phyloP scores from a whole-genome alignment of 2,113 vertebrate genomes.

The Manacus vitellinus region DNA sequence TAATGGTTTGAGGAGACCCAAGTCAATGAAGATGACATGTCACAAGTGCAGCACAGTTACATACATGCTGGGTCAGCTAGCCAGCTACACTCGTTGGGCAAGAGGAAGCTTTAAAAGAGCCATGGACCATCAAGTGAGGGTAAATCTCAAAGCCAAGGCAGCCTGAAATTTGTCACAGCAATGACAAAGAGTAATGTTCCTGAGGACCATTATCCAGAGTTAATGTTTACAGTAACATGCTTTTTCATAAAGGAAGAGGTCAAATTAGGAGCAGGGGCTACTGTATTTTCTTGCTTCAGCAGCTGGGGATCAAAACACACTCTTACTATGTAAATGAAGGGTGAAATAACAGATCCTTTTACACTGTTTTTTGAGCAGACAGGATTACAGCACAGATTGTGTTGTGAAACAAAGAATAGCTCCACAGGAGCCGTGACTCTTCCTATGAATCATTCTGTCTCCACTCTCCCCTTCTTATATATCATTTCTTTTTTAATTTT shows the following conservation, averaged over 20 bases:
- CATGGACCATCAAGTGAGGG: neutral
- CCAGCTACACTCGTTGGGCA: neutral
- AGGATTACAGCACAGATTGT: slow-evolving; percentile 15
- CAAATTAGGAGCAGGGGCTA: neutral
- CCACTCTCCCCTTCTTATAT: neutral
- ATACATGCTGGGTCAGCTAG: neutral
- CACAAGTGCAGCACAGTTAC: neutral
- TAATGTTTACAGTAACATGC: slow-evolving; percentile 13
- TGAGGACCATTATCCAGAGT: neutral
- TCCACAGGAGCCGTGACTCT: slow-evolving; percentile 11
- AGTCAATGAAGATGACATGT: neutral
- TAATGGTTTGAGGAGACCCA: neutral
- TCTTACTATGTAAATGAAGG: slow-evolving; percentile 18
- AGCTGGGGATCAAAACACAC: neutral
- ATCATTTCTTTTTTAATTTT: neutral
- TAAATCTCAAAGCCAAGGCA: neutral
- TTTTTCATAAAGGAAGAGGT: slow-evolving; percentile 23
- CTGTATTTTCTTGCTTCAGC: slow-evolving; percentile 32
- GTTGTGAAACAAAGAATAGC: slow-evolving; percentile 45
- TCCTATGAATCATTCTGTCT: slow-evolving; percentile 19
- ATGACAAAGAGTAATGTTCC: neutral
- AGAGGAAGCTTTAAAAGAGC: neutral
- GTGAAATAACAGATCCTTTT: slow-evolving; percentile 27
- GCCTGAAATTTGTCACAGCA: neutral
- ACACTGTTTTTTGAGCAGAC: slow-evolving; percentile 18